Evolutionary conservation across 2,888 invertebrate species (phyloP).

Genomic region (Andrena camellia): DNA sequence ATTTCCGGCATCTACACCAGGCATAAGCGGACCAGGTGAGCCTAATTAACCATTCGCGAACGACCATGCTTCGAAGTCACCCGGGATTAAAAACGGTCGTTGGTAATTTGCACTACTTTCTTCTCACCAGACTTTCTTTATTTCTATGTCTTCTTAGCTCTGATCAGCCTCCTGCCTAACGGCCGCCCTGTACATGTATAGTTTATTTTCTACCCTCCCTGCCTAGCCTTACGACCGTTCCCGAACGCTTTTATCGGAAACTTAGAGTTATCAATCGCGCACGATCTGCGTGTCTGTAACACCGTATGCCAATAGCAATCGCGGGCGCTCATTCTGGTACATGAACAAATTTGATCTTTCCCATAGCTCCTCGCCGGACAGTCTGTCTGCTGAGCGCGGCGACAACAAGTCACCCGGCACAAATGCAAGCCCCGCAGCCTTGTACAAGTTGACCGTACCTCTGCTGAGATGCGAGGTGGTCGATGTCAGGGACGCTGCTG

Average conservation of each 20-base stretch:
- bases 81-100: constrained; percentile 75
- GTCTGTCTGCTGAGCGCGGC: constrained; percentile 92
- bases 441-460: constrained; percentile 97
- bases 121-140: constrained; percentile 41
- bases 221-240: constrained; percentile 71
- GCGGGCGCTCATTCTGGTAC: background rate
- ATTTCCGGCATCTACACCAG: constrained; percentile 93
- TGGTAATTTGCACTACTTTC: constrained; percentile 71
- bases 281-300: constrained; percentile 37
- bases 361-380: constrained; percentile 95
- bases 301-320: background rate
- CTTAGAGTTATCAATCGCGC: constrained; percentile 44
- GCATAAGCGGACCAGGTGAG: constrained; percentile 94
- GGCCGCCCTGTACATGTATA: constrained; percentile 44
- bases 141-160: constrained; percentile 54
- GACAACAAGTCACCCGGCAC: constrained; percentile 91
- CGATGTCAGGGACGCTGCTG: constrained; percentile 97
- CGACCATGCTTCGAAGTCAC: constrained; percentile 75
- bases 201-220: constrained; percentile 54
- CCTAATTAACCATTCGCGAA: constrained; percentile 74
- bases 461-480: constrained; percentile 96
- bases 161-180: constrained; percentile 51
- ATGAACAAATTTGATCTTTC: constrained; percentile 40
- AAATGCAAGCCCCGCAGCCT: constrained; percentile 92
- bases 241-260: constrained; percentile 63